These are phyloP conservation scores for Sebastes diploproa DNA, from an alignment of 2,797 vertebrate genomes.

Conservation along the genomic window DNA sequence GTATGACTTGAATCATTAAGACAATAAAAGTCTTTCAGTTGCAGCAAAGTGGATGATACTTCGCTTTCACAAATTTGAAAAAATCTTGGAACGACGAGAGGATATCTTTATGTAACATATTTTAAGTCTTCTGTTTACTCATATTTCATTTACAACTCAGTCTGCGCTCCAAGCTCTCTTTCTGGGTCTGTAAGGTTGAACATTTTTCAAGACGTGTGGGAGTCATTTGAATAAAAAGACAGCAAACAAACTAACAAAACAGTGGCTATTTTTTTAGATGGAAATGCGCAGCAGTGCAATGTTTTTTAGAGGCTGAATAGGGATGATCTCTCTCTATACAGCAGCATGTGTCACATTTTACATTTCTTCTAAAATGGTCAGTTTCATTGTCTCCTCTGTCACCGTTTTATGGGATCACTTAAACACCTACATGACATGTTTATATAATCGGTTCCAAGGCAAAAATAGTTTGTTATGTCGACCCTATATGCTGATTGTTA, in stretches of 20 bases:
- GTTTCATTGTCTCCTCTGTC: constrained; percentile 28
- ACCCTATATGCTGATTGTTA: constrained; percentile 26
- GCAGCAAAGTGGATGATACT: constrained; percentile 49
- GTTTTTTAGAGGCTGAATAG: constrained; percentile 22
- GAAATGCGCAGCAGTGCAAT: constrained; percentile 19
- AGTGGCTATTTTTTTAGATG: constrained; percentile 5
- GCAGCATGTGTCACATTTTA: constrained; percentile 15
- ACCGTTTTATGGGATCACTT: constrained; percentile 31
- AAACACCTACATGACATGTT: constrained; percentile 30
- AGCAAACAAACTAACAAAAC: constrained; percentile 28
- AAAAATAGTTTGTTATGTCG: constrained; percentile 27
- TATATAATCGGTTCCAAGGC: constrained; percentile 11
- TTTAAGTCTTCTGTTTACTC: constrained; percentile 54
- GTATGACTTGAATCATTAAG: constrained; percentile 26
- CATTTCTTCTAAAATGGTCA: constrained; percentile 34
- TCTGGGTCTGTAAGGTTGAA: constrained; percentile 23
- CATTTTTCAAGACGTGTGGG: constrained; percentile 7
- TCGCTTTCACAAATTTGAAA: constrained; percentile 39
- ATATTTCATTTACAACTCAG: constrained; percentile 47
- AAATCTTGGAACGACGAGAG: constrained; percentile 12
- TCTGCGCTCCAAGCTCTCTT: constrained; percentile 17
- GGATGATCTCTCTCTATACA: constrained; percentile 29
- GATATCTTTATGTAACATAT: constrained; percentile 41
- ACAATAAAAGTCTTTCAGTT: constrained; percentile 55
- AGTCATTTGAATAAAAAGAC: constrained; percentile 52